These are phyloP conservation scores for Caerostris extrusa DNA, from an alignment of 1,140 invertebrate species.

Conservation along the genomic window DNA sequence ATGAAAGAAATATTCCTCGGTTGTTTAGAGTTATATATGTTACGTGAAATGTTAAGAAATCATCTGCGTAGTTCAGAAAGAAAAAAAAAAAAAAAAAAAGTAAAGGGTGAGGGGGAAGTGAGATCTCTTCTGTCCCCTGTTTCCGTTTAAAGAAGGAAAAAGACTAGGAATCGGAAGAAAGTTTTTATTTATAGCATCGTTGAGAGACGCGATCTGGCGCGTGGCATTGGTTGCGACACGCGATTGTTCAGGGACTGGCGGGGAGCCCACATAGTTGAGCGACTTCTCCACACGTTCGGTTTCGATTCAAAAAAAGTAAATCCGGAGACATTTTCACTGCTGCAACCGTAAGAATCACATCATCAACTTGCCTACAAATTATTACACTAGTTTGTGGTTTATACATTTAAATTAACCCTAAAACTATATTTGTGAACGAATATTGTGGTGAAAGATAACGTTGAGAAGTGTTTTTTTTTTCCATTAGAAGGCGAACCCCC, in stretches of 20 bases:
- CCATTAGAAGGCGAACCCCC: too few species aligned
- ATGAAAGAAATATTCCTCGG: too few species aligned
- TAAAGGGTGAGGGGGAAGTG: background rate
- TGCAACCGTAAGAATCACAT: too few species aligned
- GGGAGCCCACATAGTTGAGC: slow-evolving; percentile 3
- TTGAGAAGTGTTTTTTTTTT: too few species aligned
- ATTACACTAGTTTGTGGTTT: too few species aligned
- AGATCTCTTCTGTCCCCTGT: background rate
- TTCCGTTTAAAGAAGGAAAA: too few species aligned
- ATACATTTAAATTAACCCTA: too few species aligned
- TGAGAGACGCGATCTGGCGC: background rate
- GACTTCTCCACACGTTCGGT: background rate
- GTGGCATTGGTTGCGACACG: slow-evolving; percentile 20
- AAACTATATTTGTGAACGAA: too few species aligned
- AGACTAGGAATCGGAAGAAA: background rate
- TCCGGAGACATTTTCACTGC: too few species aligned
- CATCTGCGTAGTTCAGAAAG: background rate
- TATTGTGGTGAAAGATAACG: too few species aligned
- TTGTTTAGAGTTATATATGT: background rate
- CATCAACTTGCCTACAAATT: too few species aligned
- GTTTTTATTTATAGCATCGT: slow-evolving; percentile 5
- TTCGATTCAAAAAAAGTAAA: too few species aligned
- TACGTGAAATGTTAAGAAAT: background rate
- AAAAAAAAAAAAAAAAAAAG: background rate
- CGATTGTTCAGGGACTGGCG: slow-evolving; percentile 18